phyloP scores from a whole-genome alignment of 2,113 vertebrate genomes.

The Syngnathus typhle region DNA sequence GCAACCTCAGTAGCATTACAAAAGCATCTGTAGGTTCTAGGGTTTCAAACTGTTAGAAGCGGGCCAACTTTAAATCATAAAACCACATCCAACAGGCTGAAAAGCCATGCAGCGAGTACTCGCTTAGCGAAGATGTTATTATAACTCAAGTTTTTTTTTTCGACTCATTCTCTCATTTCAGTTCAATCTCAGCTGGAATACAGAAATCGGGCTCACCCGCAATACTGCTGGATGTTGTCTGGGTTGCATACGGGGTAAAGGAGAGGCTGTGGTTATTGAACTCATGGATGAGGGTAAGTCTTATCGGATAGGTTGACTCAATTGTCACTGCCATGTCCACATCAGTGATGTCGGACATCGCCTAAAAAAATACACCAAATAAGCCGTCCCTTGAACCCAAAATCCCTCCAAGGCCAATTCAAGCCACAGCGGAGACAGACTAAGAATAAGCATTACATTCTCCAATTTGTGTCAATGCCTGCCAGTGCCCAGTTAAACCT shows the following conservation, averaged over 20 bases:
- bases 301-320: slow-evolving; percentile 11
- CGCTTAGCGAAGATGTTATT: slow-evolving; percentile 56
- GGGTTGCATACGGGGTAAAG: slow-evolving; percentile 41
- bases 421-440: slow-evolving; percentile 54
- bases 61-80: slow-evolving; percentile 64
- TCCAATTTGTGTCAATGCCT: slow-evolving; percentile 42
- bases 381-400: slow-evolving; percentile 39
- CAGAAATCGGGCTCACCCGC: slow-evolving; percentile 47
- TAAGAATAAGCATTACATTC: slow-evolving; percentile 53
- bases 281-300: slow-evolving; percentile 13
- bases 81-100: slow-evolving; percentile 63
- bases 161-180: slow-evolving; percentile 58
- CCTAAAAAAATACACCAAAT: slow-evolving; percentile 45
- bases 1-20: slow-evolving; percentile 60
- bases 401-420: slow-evolving; percentile 45
- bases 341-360: slow-evolving; percentile 36
- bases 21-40: slow-evolving; percentile 61
- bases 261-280: slow-evolving; percentile 53
- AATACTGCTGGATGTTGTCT: slow-evolving; percentile 42
- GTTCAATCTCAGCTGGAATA: slow-evolving; percentile 44
- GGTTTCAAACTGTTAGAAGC: slow-evolving; percentile 49
- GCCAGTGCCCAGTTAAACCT: slow-evolving; percentile 22
- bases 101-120: slow-evolving; percentile 55
- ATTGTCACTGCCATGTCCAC: slow-evolving; percentile 52
- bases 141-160: slow-evolving; percentile 49